phyloP scores from a whole-genome alignment of 2,797 vertebrate species.

The Ctenosaura bakeri region DNA sequence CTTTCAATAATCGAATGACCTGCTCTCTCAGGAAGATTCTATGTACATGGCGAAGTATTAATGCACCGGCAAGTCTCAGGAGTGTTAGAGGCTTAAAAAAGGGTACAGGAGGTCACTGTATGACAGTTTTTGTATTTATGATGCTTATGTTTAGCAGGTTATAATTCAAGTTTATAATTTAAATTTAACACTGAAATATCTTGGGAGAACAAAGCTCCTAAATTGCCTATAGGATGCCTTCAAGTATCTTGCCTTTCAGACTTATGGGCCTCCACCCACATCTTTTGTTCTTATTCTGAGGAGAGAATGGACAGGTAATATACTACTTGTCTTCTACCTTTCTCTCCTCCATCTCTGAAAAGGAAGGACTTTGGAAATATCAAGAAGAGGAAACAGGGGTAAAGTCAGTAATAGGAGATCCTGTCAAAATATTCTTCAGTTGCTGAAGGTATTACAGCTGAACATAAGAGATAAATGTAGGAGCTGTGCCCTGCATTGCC shows the following conservation, averaged over 20 bases:
- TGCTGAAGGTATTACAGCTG: conserved; percentile 21
- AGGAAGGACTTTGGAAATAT: conserved; percentile 4
- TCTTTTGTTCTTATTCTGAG: background rate
- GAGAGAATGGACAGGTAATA: background rate
- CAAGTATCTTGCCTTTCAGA: background rate
- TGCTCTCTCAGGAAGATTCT: background rate
- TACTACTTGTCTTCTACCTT: background rate
- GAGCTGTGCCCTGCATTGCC: background rate
- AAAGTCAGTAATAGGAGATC: background rate
- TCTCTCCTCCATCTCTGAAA: background rate
- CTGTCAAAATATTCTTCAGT: conserved; percentile 7
- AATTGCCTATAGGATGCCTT: background rate
- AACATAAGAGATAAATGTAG: background rate
- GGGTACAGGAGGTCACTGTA: background rate
- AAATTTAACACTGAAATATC: background rate
- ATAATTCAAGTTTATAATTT: background rate
- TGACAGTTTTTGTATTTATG: background rate
- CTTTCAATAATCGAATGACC: background rate
- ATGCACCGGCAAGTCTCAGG: background rate
- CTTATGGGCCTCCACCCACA: background rate
- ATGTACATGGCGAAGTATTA: background rate
- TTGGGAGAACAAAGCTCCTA: background rate
- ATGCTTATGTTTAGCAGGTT: background rate
- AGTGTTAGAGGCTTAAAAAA: no score
- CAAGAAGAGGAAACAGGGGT: background rate